A percentile compares a stretch with the other conserved stretches of the same genome.
phyloP scores from a whole-genome alignment of 1,140 invertebrate species.

The Batillaria attramentaria region DNA sequence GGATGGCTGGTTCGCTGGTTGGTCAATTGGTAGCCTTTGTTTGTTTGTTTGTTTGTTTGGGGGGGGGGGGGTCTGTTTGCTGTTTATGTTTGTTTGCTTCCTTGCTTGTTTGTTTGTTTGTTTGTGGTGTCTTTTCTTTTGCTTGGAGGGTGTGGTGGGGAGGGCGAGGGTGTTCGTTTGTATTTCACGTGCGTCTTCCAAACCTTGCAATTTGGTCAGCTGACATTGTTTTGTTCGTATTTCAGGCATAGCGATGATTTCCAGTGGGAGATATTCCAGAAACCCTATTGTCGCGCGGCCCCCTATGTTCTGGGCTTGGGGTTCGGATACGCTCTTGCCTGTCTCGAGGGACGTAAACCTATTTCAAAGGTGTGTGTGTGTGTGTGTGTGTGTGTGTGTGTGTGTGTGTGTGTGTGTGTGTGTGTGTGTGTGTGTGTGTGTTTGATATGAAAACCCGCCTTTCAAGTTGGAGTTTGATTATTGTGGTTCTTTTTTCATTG shows the following conservation, averaged over 20 bases:
- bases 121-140: too few species aligned
- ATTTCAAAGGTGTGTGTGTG: background rate
- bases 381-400: background rate
- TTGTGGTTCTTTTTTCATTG: too few species aligned
- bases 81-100: too few species aligned
- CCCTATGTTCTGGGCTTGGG: constrained; percentile 75
- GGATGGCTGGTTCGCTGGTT: too few species aligned
- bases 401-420: background rate
- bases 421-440: background rate
- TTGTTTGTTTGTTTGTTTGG: too few species aligned
- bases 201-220: background rate
- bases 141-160: too few species aligned
- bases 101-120: too few species aligned
- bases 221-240: background rate
- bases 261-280: constrained; percentile 34
- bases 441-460: background rate
- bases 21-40: too few species aligned
- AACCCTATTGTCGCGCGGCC: constrained; percentile 73
- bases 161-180: background rate
- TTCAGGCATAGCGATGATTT: constrained; percentile 19
- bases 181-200: background rate
- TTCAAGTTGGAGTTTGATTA: too few species aligned
- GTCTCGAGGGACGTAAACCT: background rate
- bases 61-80: too few species aligned
- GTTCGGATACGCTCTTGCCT: constrained; percentile 71